phyloP scores from a whole-genome alignment of 2,797 vertebrate species.

The Otolemur crassicaudatus region DNA sequence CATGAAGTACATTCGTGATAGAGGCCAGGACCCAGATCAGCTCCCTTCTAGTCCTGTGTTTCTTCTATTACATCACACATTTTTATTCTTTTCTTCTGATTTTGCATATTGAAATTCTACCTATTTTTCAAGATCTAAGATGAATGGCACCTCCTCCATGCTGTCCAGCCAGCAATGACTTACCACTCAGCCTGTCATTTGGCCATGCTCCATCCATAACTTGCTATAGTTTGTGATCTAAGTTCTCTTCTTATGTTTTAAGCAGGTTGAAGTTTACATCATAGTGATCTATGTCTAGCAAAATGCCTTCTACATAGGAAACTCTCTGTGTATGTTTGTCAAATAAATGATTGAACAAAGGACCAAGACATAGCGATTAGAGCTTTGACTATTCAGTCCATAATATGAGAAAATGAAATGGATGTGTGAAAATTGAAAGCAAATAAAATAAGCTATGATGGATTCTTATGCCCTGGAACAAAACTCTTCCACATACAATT shows the following conservation, averaged over 20 bases:
- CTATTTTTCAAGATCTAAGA: neutral
- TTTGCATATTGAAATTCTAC: slow-evolving; percentile 9
- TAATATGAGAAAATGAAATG: slow-evolving; percentile 32
- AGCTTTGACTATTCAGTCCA: neutral
- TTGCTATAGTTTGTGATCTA: neutral
- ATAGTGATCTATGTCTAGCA: neutral
- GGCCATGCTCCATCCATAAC: neutral
- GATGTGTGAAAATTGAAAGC: neutral
- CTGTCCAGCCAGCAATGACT: neutral
- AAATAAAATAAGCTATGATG: neutral
- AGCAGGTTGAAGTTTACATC: neutral
- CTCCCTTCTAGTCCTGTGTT: neutral
- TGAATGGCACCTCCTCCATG: neutral
- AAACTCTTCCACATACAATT: neutral
- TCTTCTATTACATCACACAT: neutral
- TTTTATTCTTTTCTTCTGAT: neutral
- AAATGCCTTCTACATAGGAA: neutral
- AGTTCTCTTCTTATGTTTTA: neutral
- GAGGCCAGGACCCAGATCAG: neutral
- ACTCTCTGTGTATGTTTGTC: neutral
- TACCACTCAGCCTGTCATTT: neutral
- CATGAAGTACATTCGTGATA: neutral
- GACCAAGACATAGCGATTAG: neutral
- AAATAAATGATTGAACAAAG: slow-evolving; percentile 21
- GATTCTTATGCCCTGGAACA: neutral